These are phyloP conservation scores for Pongo abelii DNA, from an alignment of 2,113 vertebrate species.

Conservation along the genomic window DNA sequence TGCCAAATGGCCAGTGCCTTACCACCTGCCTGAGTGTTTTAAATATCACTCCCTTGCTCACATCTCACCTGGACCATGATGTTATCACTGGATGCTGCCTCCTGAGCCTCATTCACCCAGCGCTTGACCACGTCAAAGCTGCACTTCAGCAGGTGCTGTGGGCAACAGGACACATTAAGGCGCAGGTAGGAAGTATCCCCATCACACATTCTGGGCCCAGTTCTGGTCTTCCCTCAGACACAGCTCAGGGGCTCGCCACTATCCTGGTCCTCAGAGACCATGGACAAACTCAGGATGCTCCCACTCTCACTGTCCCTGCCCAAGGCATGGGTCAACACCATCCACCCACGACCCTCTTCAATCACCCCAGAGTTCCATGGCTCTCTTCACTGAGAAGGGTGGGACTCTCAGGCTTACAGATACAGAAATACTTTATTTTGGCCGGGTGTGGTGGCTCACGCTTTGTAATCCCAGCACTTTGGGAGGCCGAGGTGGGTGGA, in stretches of 20 bases:
- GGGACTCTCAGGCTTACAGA: not conserved
- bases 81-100: slow-evolving; percentile 89
- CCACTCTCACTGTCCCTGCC: not conserved
- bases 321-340: not conserved
- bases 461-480: too few relatives aligned
- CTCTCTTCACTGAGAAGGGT: not conserved
- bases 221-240: not conserved
- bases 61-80: slow-evolving; percentile 89
- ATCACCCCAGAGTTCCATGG: not conserved
- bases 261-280: not conserved
- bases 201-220: not conserved
- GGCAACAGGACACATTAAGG: not conserved
- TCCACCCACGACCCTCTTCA: not conserved
- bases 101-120: slow-evolving; percentile 90
- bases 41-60: accelerated
- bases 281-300: not conserved
- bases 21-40: not conserved
- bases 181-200: not conserved
- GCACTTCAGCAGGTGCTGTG: slow-evolving; percentile 87
- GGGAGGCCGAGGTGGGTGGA: too few relatives aligned
- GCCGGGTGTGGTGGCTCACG: too few relatives aligned
- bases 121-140: slow-evolving; percentile 90
- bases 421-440: not conserved
- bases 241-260: not conserved
- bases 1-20: not conserved